Evolutionary conservation across 1,140 invertebrate species (phyloP).

Genomic region (Listronotus oregonensis): DNA sequence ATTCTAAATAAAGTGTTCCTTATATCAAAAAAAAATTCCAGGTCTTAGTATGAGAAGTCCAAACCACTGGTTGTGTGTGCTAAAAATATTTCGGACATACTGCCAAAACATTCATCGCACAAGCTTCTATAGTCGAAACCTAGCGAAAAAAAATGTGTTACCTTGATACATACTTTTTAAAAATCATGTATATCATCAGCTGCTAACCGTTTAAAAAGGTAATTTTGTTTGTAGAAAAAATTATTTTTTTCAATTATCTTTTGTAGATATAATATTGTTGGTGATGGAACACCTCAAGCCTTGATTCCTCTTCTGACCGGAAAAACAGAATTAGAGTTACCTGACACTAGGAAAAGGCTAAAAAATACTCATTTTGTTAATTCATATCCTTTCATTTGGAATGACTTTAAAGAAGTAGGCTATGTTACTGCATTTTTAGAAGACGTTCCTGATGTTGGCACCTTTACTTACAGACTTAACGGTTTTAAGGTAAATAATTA

Average conservation of each 20-base stretch:
- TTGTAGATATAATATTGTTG: constrained; percentile 76
- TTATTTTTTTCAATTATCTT: background rate
- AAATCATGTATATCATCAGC: no score
- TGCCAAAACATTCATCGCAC: no score
- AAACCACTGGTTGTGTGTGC: no score
- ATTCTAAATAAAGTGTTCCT: no score
- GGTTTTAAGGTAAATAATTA: constrained; percentile 69
- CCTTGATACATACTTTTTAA: no score
- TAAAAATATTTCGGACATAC: no score
- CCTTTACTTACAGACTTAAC: constrained; percentile 88
- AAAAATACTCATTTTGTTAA: constrained; percentile 71
- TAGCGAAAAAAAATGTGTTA: no score
- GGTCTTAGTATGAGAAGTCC: no score
- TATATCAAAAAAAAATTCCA: no score
- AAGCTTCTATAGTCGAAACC: no score
- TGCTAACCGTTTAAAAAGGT: no score
- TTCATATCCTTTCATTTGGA: constrained; percentile 82
- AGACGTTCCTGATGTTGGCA: constrained; percentile 82
- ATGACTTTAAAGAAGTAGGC: constrained; percentile 72
- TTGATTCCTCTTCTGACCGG: constrained; percentile 90
- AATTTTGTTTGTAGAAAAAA: no score
- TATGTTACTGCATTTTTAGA: constrained; percentile 83
- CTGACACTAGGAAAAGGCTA: constrained; percentile 78
- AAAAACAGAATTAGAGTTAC: constrained; percentile 85
- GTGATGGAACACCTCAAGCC: constrained; percentile 93